Evolutionary conservation across 2,888 invertebrate species (phyloP), one percentile per base, ranked within the genome.

Genomic region (Perizoma affinitatum): DNA sequence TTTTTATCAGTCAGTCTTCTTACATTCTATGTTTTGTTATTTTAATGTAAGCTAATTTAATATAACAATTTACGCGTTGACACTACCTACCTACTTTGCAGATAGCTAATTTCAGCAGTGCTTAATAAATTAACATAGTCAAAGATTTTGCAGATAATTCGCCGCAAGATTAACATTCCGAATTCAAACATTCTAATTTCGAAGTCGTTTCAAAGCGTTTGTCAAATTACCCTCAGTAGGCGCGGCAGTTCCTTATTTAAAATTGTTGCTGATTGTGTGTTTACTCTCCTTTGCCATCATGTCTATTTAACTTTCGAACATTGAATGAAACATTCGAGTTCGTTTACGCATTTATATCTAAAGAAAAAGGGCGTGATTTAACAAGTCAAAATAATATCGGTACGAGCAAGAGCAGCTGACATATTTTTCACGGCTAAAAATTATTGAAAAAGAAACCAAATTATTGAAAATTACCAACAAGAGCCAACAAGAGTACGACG

Each of bases 241-340:
- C 61, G 55, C 59, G 63, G 62, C 58, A 60, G 73, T 86, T 88
- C 84, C 84, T 86, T 87, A 84, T 87, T 88, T 87, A 86, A 90
- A 90, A 86, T 85, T 71, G 81, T 80, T 82, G 80, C 86, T 90
- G 90, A 90, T 89, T 91, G 89, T 90, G 85, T 90, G 87, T 90
- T 91, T 90, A 86, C 89, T 84, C 87, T 87, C 79, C 83, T 83
- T 79, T 82, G 90, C 52, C 62, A 47, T 52, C 51, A 51, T 83
- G 84, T 85, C 83, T 88, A 86, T 87, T 84, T 86, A 89, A 84
- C 87, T 72, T 69, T 56, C 81, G 57, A 53, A 61, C 44, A 56
- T 53, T 43, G 40, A 34, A 49, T 48, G 36, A 5, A 36, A 3
- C n/a, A 9, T 41, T 51, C 40, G 57, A 43, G 47, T 50, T 58